Evolutionary conservation across 2,113 vertebrate genomes (phyloP), one percentile per base, ranked within the genome.

Genomic region (Aix galericulata): DNA sequence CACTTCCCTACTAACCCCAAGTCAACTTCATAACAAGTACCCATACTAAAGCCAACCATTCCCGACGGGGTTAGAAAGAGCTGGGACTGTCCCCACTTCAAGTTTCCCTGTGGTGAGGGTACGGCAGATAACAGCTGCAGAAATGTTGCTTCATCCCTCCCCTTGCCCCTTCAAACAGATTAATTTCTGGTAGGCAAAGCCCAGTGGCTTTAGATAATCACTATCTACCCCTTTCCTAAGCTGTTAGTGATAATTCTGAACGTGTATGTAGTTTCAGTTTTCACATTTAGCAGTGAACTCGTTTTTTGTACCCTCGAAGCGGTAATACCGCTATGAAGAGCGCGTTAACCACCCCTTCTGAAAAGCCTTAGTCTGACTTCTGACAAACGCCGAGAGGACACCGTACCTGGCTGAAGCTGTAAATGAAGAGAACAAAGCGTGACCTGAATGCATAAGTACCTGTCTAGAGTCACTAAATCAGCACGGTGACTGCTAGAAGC

Each of bases 401-500:
- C 64, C 64, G 6, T 63, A 79, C 74, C 80, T 96, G 93, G 87
- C 9, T 87, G 80, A 89, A 91, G 56, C 44, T 71, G 38, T 88
- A 91, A 95, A 80, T 59, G 88, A 93, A 93, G 40, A 91, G 94
- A 88, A 88, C 15, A 40, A 91, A 96, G 59, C 12, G 11, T 95
- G 93, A 94, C 92, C 89, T 86, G 88, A 95, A 93, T 44, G 14
- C 53, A 6, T 48, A 90, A 95, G 75, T 82, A 89, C 86, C 77
- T 75, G 80, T 36, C 52, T 50, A 36, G 71, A 94, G 82, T 69
- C 82, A 91, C 78, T 66, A 64, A 72, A 16, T 68, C 84, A 58
- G 42, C 74, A 64, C 53, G 36, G 60, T n/a, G 73, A 59, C 72
- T 91, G 62, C 82, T 42, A 25, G 72, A 38, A 84, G 85, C 67